Base-by-base conservation (phyloP, 2,888 invertebrate genomes). In the Netelia melanura region DNA sequence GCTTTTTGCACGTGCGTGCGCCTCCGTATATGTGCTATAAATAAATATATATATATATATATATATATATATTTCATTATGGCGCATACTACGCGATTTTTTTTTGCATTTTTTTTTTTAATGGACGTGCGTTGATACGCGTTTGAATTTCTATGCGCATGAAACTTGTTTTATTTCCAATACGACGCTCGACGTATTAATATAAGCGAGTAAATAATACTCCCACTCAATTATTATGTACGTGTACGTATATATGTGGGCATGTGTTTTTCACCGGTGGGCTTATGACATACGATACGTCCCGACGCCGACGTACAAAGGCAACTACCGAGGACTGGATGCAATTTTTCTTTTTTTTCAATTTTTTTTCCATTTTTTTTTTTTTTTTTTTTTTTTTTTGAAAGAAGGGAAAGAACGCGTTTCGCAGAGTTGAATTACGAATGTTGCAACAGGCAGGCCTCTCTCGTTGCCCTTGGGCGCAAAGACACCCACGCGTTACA, bases 401-500 rank as follows among this genome's bases (percentile, higher is more conserved):
- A 43, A 52, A 62, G 17, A 30, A 23, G 52, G 82, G 65, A 71
- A 82, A 61, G 72, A 67, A 64, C 11, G 62, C 44, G 17, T 48
- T 48, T 48, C 68, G 65, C 71, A 80, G 85, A 76, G 76, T 85
- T 83, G 76, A 85, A 85, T 82, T 85, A 85, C 85, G 64, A 48
- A 82, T 30, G 68, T 85, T 85, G 82, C 82, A 68, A 65, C 79
- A 80, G 5, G 11, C 62, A 77, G 64, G 58, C 65, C 67, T 30
- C 30, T 30, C 30, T 30, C 30, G 85, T 80, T 80, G 82, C 80
- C 85, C 85, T 85, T 85, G 85, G 82, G 67, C 30, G 30, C 30
- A 30, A 71, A 62, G 71, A 72, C 85, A 83, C 85, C 85, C 85
- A 83, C 85, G 83, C 83, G 82, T 85, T 85, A 85, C 85, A 85